Conservation (phyloP, 2,113 vertebrate genomes). For the Typhlomys cinereus region DNA sequence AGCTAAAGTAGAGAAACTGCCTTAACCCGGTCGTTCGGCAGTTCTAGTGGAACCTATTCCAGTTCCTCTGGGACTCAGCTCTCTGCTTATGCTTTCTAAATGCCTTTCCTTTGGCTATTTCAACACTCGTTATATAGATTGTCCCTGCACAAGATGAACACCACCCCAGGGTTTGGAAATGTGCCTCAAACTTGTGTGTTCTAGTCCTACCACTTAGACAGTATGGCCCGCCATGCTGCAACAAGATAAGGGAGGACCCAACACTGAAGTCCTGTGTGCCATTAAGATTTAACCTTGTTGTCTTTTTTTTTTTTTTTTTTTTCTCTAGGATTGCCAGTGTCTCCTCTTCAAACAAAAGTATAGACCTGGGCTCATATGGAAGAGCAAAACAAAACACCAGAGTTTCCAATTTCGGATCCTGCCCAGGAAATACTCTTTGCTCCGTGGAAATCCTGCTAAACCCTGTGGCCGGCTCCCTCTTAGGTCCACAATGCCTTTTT, state of each 20-base stretch:
- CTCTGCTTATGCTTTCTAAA: neutral
- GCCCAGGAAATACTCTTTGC: constrained; percentile 50
- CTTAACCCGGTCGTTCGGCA: neutral
- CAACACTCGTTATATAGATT: neutral
- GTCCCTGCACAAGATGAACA: neutral
- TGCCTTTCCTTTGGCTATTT: neutral
- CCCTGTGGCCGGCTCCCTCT: neutral
- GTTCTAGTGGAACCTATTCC: neutral
- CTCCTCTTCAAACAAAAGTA: constrained; percentile 67
- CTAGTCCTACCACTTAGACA: neutral
- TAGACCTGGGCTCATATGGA: constrained; percentile 84
- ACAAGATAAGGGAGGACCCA: neutral
- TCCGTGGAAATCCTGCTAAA: neutral
- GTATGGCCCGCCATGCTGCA: neutral
- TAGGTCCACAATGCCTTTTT: neutral
- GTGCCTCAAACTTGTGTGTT: neutral
- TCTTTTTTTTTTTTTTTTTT: constrained; percentile 50
- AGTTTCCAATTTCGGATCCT: constrained; percentile 85
- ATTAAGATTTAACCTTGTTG: constrained; percentile 40
- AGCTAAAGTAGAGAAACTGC: neutral
- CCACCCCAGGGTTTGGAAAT: neutral
- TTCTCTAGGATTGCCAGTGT: constrained; percentile 23
- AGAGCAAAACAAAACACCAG: constrained; percentile 69
- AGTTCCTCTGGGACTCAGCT: neutral
- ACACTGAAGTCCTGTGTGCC: neutral